Conservation (phyloP, 2,888 invertebrate genomes). For the Drosophila meridiana region DNA sequence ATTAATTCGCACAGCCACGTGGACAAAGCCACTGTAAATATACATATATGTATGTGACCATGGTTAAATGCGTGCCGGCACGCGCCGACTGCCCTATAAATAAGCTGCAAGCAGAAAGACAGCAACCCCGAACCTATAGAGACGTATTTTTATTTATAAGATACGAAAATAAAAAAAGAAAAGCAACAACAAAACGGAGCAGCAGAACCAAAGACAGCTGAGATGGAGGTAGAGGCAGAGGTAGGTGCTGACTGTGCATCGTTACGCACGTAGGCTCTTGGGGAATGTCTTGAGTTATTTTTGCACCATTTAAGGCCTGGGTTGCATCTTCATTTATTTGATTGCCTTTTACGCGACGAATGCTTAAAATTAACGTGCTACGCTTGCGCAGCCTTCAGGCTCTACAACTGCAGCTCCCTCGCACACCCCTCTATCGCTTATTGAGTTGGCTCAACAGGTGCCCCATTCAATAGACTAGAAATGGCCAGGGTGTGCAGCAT, state of each 20-base stretch:
- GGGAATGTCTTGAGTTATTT: constrained; percentile 66
- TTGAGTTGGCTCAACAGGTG: constrained; percentile 45
- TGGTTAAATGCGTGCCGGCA: constrained; percentile 58
- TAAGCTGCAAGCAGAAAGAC: constrained; percentile 36
- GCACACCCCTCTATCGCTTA: neutral
- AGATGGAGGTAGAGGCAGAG: neutral
- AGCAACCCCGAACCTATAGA: constrained; percentile 35
- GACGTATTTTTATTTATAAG: constrained; percentile 35
- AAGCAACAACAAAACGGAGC: constrained; percentile 3
- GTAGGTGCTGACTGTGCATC: constrained; percentile 31
- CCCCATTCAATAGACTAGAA: constrained; percentile 59
- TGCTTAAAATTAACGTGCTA: constrained; percentile 46
- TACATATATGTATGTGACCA: constrained; percentile 7
- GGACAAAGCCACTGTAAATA: constrained; percentile 35
- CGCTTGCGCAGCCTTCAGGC: constrained; percentile 16
- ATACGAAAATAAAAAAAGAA: neutral
- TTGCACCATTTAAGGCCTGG: constrained; percentile 64
- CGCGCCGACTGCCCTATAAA: constrained; percentile 76
- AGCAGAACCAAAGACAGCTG: constrained; percentile 1
- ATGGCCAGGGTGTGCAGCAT: constrained; percentile 10
- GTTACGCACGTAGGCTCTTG: constrained; percentile 62
- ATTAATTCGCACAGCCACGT: constrained; percentile 64
- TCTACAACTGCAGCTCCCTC: neutral
- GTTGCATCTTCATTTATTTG: constrained; percentile 75
- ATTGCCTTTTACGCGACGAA: constrained; percentile 62